Percentiles rank a stretch among this genome's conserved stretches.
These are phyloP conservation scores for Gortyna flavago DNA, from an alignment of 2,888 invertebrate genomes.

Conservation along the genomic window DNA sequence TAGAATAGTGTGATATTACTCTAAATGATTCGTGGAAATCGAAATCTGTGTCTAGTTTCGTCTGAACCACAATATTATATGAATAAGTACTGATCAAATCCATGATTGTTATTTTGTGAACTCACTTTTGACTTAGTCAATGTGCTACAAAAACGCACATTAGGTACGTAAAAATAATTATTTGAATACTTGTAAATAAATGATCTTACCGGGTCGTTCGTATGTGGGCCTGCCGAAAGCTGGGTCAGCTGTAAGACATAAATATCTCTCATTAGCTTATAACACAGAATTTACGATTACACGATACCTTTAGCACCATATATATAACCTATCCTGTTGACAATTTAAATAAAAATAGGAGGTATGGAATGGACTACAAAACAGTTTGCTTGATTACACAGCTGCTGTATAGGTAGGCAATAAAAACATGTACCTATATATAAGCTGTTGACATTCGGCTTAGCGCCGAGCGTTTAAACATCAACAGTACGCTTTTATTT, in stretches of 20 bases:
- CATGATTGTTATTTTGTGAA: background rate
- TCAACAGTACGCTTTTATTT: background rate
- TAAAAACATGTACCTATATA: background rate
- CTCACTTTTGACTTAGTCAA: background rate
- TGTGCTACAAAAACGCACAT: background rate
- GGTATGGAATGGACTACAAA: background rate
- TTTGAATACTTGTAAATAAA: background rate
- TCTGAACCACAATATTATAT: background rate
- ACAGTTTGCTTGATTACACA: background rate
- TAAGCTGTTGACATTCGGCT: background rate
- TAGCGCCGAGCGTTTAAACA: background rate
- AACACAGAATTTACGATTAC: background rate
- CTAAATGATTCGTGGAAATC: background rate
- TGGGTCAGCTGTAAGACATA: conserved; percentile 62
- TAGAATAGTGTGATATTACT: too few relatives aligned
- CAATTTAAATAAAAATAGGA: background rate
- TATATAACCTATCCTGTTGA: background rate
- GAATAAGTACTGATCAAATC: background rate
- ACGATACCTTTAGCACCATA: background rate
- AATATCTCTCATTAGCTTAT: conserved; percentile 1
- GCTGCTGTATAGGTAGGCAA: background rate
- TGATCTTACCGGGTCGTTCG: conserved; percentile 21
- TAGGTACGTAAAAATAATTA: background rate
- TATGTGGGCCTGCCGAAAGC: conserved; percentile 37
- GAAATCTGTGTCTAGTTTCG: background rate